Conservation (phyloP, 2,888 invertebrate species). For the Erebia aethiops region DNA sequence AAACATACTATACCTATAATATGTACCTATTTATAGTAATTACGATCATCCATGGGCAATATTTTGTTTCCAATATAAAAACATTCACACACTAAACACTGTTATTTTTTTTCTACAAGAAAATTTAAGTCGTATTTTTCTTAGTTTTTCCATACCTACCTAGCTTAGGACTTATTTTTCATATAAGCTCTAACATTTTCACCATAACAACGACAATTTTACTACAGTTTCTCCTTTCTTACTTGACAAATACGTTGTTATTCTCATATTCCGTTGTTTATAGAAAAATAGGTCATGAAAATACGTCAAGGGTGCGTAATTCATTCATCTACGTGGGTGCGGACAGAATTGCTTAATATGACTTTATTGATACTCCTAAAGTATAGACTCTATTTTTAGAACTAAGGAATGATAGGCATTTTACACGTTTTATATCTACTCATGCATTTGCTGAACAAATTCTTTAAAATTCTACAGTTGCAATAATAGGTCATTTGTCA, state of each 20-base stretch:
- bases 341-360: slow-evolving; percentile 14
- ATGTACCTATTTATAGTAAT: too few species aligned
- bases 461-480: neutral
- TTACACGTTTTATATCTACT: neutral
- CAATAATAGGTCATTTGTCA: neutral
- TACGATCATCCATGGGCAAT: too few species aligned
- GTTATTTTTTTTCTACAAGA: neutral
- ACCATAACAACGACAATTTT: neutral
- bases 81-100: neutral
- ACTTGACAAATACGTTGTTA: slow-evolving; percentile 5
- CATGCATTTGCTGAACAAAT: neutral
- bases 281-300: slow-evolving; percentile 20
- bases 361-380: neutral
- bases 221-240: neutral
- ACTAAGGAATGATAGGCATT: neutral
- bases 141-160: too few species aligned
- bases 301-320: slow-evolving; percentile 12
- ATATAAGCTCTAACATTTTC: neutral
- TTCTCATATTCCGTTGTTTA: slow-evolving; percentile 10
- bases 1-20: too few species aligned
- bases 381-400: slow-evolving; percentile 9
- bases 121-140: neutral
- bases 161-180: neutral
- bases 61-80: slow-evolving; percentile 2
- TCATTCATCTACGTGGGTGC: slow-evolving; percentile 16